These are phyloP conservation scores for Slavum lentiscoides DNA, from an alignment of 2,888 invertebrate species.

Conservation along the genomic window DNA sequence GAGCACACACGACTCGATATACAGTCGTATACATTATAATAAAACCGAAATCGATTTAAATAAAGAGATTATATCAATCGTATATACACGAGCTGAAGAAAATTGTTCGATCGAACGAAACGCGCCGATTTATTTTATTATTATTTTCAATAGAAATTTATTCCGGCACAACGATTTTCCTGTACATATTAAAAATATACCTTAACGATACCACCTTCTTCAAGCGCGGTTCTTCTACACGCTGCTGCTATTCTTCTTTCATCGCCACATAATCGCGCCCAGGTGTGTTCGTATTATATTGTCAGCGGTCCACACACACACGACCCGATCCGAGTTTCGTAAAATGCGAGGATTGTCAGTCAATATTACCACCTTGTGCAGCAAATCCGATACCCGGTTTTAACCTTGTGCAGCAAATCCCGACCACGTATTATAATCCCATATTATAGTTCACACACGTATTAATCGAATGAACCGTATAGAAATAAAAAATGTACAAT, in stretches of 20 bases:
- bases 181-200: constrained; percentile 12
- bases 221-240: background rate
- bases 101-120: constrained; percentile 31
- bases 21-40: background rate
- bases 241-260: background rate
- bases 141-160: constrained; percentile 12
- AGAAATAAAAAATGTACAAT: background rate
- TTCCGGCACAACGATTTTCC: constrained; percentile 16
- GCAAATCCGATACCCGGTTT: background rate
- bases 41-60: background rate
- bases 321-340: background rate
- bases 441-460: background rate
- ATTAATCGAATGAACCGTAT: constrained; percentile 1
- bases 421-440: background rate
- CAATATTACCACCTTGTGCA: background rate
- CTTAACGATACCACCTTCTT: background rate
- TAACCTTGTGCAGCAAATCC: background rate
- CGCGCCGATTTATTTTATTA: background rate
- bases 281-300: constrained; percentile 32
- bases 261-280: constrained; percentile 5
- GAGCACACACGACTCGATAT: too few species aligned
- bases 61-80: background rate
- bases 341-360: background rate
- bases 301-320: background rate
- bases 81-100: background rate